Evolutionary conservation across 2,888 invertebrate genomes (phyloP).

Genomic region (Nymphalis c-album): DNA sequence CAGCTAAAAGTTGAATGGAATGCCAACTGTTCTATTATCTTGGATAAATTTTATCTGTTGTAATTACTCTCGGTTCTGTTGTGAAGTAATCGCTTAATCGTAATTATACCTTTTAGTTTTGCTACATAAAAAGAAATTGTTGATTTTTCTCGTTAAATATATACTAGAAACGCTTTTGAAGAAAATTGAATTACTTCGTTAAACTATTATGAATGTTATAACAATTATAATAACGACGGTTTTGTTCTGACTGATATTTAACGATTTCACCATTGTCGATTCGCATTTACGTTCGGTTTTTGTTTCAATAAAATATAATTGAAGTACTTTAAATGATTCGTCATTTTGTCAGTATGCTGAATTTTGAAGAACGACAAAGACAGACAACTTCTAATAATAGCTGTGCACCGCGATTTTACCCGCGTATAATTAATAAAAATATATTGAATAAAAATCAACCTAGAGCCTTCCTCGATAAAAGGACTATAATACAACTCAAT

Average conservation of each 20-base stretch:
- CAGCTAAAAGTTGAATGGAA: constrained; percentile 50
- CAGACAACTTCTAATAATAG: too few relatives aligned
- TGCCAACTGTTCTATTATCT: constrained; percentile 56
- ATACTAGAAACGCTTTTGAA: not conserved
- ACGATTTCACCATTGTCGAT: not conserved
- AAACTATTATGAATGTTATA: not conserved
- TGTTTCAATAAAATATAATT: too few relatives aligned
- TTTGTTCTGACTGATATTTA: not conserved
- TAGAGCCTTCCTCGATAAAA: too few relatives aligned
- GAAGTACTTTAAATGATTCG: too few relatives aligned
- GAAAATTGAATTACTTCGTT: constrained; percentile 4
- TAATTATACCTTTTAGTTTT: not conserved
- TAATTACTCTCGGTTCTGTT: constrained; percentile 47
- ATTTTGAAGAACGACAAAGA: too few relatives aligned
- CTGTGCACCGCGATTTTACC: too few relatives aligned
- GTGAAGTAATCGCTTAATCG: constrained; percentile 40
- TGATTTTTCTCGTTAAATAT: not conserved
- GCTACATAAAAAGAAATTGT: not conserved
- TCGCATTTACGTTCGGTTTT: not conserved
- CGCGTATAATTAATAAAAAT: too few relatives aligned
- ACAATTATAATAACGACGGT: not conserved
- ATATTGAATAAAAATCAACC: too few relatives aligned
- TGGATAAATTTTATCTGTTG: constrained; percentile 44
- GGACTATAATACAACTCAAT: too few relatives aligned
- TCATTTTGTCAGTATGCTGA: too few relatives aligned